phyloP scores from a whole-genome alignment of 2,113 vertebrate genomes.

The Astatoreochromis straeleni region DNA sequence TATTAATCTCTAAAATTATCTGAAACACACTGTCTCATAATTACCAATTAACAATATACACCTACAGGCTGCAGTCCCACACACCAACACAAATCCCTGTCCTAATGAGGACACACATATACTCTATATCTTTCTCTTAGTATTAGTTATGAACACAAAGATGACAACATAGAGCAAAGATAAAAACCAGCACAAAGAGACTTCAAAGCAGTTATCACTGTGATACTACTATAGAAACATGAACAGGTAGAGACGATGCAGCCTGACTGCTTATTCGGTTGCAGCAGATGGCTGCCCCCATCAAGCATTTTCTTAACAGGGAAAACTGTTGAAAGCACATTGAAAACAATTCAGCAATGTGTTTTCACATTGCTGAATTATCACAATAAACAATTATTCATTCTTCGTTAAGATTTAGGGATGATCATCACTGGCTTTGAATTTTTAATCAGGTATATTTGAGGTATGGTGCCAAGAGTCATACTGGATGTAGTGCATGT shows the following conservation, averaged over 20 bases:
- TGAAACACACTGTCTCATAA: background rate
- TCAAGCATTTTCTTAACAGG: background rate
- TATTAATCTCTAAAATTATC: background rate
- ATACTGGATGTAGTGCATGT: background rate
- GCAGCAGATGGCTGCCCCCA: background rate
- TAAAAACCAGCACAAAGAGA: background rate
- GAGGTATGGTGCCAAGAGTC: background rate
- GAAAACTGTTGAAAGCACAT: background rate
- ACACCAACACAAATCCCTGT: background rate
- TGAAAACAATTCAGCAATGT: background rate
- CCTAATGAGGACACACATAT: background rate
- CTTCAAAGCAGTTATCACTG: background rate
- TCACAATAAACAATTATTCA: background rate
- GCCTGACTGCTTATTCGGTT: background rate
- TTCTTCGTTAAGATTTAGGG: background rate
- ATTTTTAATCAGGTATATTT: background rate
- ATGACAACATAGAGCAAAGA: background rate
- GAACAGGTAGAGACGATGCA: background rate
- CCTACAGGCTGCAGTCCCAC: background rate
- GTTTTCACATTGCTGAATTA: background rate
- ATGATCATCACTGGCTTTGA: background rate
- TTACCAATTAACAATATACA: too few relatives aligned
- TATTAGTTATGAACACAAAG: background rate
- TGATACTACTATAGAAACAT: background rate
- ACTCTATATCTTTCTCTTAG: background rate